A percentile compares a stretch with the other conserved stretches of the same genome.
These are phyloP conservation scores for Bos javanicus DNA, from an alignment of 2,113 vertebrate species.

Conservation along the genomic window DNA sequence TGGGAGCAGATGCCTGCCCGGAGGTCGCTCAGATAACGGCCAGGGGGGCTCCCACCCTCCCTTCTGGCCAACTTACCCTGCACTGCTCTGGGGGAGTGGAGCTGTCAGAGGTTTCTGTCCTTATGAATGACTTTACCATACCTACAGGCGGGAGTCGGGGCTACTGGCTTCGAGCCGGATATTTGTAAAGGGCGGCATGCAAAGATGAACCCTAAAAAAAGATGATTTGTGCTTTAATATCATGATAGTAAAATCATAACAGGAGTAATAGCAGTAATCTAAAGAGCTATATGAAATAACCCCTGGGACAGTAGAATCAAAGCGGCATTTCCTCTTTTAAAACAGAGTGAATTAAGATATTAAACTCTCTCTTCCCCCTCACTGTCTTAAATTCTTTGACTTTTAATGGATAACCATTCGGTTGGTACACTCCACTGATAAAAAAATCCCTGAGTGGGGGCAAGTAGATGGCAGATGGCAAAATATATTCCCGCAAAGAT, in stretches of 20 bases:
- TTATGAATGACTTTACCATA: not conserved
- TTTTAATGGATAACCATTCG: fast-evolving
- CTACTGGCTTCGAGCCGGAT: not conserved
- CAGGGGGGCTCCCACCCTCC: not conserved
- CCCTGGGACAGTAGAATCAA: not conserved
- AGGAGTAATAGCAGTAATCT: not conserved
- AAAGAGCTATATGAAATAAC: not conserved
- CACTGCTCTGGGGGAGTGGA: not conserved
- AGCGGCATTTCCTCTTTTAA: not conserved
- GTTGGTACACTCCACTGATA: not conserved
- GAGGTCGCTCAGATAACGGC: not conserved
- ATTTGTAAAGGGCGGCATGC: not conserved
- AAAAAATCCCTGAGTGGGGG: not conserved
- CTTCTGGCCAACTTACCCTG: fast-evolving
- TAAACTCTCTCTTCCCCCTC: fast-evolving
- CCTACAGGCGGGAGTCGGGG: not conserved
- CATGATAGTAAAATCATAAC: not conserved
- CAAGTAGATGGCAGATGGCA: not conserved
- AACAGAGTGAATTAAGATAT: not conserved
- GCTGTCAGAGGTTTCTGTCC: not conserved
- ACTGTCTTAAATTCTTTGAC: not conserved
- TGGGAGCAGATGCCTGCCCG: fast-evolving
- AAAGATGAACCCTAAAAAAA: not conserved
- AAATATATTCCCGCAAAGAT: not conserved
- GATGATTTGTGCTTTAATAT: not conserved